A percentile compares a stretch with the other conserved stretches of the same genome.
These are phyloP conservation scores for Strigamia crassipes DNA, from an alignment of 2,888 invertebrate genomes.

Conservation along the genomic window DNA sequence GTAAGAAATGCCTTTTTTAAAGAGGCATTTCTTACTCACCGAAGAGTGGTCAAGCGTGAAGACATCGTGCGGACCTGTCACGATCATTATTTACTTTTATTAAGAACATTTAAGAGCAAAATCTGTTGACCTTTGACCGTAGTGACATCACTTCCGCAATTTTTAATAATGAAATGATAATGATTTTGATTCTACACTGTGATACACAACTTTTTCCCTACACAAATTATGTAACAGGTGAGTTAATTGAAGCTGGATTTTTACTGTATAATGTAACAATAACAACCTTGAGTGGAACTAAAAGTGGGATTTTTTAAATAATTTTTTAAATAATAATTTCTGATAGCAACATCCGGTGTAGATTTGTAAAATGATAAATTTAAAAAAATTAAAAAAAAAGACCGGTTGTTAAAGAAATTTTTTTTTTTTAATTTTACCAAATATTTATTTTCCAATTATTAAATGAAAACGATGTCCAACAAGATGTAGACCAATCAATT, in stretches of 20 bases:
- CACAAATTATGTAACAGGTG: conserved; percentile 17
- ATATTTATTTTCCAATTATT: not conserved
- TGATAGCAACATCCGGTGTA: conserved; percentile 8
- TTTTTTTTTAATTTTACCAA: not conserved
- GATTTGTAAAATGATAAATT: conserved; percentile 6
- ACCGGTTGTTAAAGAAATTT: not conserved
- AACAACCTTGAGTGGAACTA: conserved; percentile 13
- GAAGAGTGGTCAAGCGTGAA: conserved; percentile 6
- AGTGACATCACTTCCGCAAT: conserved; percentile 13
- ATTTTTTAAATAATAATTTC: conserved; percentile 10
- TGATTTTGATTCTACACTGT: conserved; percentile 1
- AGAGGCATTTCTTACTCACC: not conserved
- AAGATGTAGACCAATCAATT: conserved; percentile 19
- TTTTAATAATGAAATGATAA: conserved; percentile 18
- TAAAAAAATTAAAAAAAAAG: too few relatives aligned
- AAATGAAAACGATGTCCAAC: not conserved
- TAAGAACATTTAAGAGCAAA: not conserved
- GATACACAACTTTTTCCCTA: not conserved
- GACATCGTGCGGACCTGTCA: not conserved
- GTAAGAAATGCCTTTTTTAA: too few relatives aligned
- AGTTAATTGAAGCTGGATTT: conserved; percentile 25
- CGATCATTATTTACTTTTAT: not conserved
- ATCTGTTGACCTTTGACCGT: not conserved
- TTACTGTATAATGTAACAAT: conserved; percentile 27
- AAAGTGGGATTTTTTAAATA: conserved; percentile 10